Conservation (phyloP, 2,113 vertebrate species). For the Sterrhoptilus dennistouni region DNA sequence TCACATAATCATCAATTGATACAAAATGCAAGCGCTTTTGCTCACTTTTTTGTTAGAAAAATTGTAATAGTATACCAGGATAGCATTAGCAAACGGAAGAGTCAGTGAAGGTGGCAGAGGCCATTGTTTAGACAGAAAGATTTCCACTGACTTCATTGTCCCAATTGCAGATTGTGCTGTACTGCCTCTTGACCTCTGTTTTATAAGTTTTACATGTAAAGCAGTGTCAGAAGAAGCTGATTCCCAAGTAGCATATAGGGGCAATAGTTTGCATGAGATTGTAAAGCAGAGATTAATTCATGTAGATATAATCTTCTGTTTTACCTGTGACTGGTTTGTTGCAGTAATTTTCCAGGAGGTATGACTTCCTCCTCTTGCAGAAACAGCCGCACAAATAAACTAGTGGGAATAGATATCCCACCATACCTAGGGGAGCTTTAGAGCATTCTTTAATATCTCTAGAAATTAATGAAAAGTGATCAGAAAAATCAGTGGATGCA, state of each 20-base stretch:
- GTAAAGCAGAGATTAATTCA: neutral
- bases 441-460: neutral
- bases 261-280: neutral
- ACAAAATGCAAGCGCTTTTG: neutral
- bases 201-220: neutral
- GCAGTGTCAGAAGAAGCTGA: neutral
- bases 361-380: neutral
- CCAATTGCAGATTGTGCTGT: neutral
- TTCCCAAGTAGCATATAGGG: neutral
- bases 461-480: neutral
- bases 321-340: neutral
- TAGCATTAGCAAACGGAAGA: neutral
- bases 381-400: neutral
- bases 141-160: neutral
- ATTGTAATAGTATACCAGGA: no score
- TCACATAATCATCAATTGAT: neutral
- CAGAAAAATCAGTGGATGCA: neutral
- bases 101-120: neutral
- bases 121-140: neutral
- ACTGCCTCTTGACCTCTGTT: neutral
- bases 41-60: neutral
- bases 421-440: neutral
- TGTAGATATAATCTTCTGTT: neutral
- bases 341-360: neutral
- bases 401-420: neutral